Evolutionary conservation across 1,140 invertebrate species (phyloP).

Genomic region (Akabosia matsudoensis): DNA sequence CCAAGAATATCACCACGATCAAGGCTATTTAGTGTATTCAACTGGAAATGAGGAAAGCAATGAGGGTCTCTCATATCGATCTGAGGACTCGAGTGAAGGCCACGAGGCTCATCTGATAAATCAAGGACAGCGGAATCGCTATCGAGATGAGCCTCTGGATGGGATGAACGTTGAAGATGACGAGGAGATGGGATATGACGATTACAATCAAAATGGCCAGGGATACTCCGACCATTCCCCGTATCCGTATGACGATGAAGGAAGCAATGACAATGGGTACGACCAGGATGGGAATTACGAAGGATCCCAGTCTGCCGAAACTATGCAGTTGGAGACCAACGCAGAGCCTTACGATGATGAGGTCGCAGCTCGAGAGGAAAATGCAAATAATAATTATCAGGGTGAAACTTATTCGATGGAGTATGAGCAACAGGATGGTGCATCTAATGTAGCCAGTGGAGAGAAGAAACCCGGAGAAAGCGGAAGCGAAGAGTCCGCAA

Average conservation of each 20-base stretch:
- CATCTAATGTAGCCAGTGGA: not conserved
- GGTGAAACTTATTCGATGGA: not conserved
- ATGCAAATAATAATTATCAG: not conserved
- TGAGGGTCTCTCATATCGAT: not conserved
- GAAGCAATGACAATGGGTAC: not conserved
- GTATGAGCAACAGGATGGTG: not conserved
- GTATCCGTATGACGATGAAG: slow-evolving; percentile 3
- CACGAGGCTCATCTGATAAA: not conserved
- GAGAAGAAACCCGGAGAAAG: not conserved
- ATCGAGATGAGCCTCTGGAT: not conserved
- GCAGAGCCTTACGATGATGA: slow-evolving; percentile 6
- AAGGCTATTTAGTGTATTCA: not conserved
- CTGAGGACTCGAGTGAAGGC: not conserved
- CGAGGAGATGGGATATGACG: not conserved
- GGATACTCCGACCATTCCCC: not conserved
- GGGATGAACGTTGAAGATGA: slow-evolving; percentile 1
- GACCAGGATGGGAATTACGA: not conserved
- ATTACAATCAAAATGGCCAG: not conserved
- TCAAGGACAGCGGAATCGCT: not conserved
- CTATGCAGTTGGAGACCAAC: not conserved
- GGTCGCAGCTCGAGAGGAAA: not conserved
- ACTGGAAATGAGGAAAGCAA: not conserved
- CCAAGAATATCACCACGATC: not conserved
- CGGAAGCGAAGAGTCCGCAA: not conserved
- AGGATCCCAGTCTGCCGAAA: not conserved